Evolutionary conservation across 2,888 invertebrate genomes (phyloP), one percentile per base, ranked within the genome.

Genomic region (Cryptops parisi): DNA sequence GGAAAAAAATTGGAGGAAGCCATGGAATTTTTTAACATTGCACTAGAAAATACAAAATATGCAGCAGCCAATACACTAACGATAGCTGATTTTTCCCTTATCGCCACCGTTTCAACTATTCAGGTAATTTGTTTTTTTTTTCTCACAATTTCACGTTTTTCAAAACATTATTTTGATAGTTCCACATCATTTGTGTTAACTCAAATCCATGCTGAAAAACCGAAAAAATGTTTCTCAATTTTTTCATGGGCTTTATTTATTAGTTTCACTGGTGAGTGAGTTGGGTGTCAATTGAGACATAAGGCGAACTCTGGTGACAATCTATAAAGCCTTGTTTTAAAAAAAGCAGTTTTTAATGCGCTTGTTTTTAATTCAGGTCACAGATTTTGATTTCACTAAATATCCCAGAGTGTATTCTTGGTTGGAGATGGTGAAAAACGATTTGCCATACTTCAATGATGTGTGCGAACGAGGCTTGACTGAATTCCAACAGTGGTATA

Each of bases 371-470:
- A 27, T 49, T 49, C 3, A 49, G 49, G 49, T 26, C 4, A 40
- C 26, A 22, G 38, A 49, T 39, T 49, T 49, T 21, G 39, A 49
- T 23, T 33, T 49, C 15, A 15, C 22, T 21, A 40, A 49, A 6
- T 49, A 38, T 23, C 6, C 3, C 22, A 38, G 26, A 41, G 54
- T 62, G n/a, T 33, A 52, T 41, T 48, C 50, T 19, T 62, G 62
- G 62, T 57, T 58, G 25, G 55, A 59, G 12, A 53, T 54, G 50
- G 54, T 62, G 17, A 61, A 63, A 57, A 54, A 33, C 15, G 6
- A 59, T 41, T 52, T 65, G 50, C 62, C 63, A 4, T 61, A 60
- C 56, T 64, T 62, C 58, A 55, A 60, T 23, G 61, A 62, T 47
- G 62, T 62, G 53, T 63, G 61, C 51, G 46, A 56, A 22, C 59